phyloP scores from a whole-genome alignment of 64 coral and sea anemone species.

The Acropora yongei region DNA sequence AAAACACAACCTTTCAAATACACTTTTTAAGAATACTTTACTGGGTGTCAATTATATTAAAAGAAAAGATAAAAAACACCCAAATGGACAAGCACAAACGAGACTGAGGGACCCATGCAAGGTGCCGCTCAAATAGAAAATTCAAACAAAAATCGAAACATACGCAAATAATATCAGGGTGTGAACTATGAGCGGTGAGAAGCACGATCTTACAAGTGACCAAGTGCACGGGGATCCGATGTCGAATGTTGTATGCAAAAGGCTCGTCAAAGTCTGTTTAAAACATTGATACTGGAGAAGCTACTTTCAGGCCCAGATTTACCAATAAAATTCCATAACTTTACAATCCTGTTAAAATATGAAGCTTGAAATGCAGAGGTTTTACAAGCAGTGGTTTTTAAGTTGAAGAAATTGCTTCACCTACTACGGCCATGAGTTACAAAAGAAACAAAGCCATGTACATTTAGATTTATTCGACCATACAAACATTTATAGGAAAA shows the following conservation, averaged over 20 bases:
- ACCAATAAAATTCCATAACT: slow-evolving; percentile 17
- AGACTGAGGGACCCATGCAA: too few relatives aligned
- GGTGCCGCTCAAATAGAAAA: too few relatives aligned
- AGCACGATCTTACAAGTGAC: not conserved
- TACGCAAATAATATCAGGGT: not conserved
- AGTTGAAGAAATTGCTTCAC: too few relatives aligned
- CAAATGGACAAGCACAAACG: too few relatives aligned
- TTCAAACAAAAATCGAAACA: too few relatives aligned
- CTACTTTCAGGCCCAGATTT: not conserved
- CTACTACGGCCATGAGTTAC: too few relatives aligned
- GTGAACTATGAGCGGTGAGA: not conserved
- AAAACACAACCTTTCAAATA: not conserved
- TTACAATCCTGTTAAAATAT: slow-evolving; percentile 58
- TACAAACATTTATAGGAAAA: too few relatives aligned
- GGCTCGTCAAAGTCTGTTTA: slow-evolving; percentile 1
- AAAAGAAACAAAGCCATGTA: too few relatives aligned
- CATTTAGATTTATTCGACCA: too few relatives aligned
- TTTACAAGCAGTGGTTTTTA: slow-evolving; percentile 19
- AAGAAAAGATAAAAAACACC: too few relatives aligned
- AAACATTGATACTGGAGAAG: slow-evolving; percentile 10
- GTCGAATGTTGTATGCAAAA: not conserved
- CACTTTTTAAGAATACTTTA: not conserved
- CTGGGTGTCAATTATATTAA: too few relatives aligned
- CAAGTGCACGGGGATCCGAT: not conserved
- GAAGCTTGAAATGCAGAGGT: slow-evolving; percentile 54